Evolutionary conservation across 2,888 invertebrate genomes (phyloP), one percentile per base, ranked within the genome.

Genomic region (Drosophila picticornis): DNA sequence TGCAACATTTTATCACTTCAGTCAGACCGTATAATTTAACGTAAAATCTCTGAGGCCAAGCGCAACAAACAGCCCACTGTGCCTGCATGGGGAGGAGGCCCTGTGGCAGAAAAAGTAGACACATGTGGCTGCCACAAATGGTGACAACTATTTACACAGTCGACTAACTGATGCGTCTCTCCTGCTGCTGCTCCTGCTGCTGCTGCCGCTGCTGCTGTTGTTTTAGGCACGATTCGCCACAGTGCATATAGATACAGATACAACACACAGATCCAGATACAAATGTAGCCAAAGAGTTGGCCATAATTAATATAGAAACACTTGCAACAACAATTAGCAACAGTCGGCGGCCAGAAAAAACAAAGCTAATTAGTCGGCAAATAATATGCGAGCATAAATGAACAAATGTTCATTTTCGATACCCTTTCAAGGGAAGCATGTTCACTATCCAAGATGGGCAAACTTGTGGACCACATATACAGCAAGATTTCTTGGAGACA

Each of bases 11-110:
- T 90, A 90, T 91, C 92, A 91, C 91, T 90, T 90, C 85, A 90
- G 81, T 88, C 92, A 92, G 92, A 93, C 92, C 92, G 91, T 91
- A 89, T 93, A 92, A 92, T 92, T 93, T 91, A 89, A 92, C 92
- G 92, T 91, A 81, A 91, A 92, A 92, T 93, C 84, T 68, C 27
- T 36, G 73, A 77, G 79, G 65, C 80, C 81, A 77, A 76, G 83
- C 84, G 81, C 52, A 72, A 59, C 81, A 72, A 60, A 61, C 46
- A 25, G 55, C 29, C 29, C 13, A 40, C n/a, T 29, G 48, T 67
- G 72, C 40, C 50, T 27, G 19, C 19, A 16, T 16, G 34, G 10
- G 13, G 52, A 34, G 50, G 57, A 5, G 34, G 13, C 19, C 25
- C 56, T 50, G 22, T 50, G 55, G 25, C 38, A 56, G 51, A 60